A percentile compares a stretch with the other conserved stretches of the same genome.
These are phyloP conservation scores for Cydia strobilella DNA, from an alignment of 1,140 invertebrate species.

Conservation along the genomic window DNA sequence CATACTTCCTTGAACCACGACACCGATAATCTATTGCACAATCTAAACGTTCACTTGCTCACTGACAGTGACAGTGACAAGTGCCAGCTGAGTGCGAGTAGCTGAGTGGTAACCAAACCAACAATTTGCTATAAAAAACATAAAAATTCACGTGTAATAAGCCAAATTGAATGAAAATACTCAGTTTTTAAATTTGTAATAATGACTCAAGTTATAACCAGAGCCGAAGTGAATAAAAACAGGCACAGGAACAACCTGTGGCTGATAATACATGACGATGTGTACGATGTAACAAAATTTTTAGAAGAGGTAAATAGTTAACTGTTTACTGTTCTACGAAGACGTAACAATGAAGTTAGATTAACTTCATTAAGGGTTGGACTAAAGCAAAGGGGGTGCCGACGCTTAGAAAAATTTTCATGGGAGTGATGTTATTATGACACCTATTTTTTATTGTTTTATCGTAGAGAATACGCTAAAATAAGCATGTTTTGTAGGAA, in stretches of 20 bases:
- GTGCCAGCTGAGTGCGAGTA: neutral
- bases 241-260: constrained; percentile 78
- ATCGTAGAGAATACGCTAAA: too few species aligned
- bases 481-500: too few species aligned
- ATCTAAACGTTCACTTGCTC: constrained; percentile 12
- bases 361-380: neutral
- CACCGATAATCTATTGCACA: neutral
- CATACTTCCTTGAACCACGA: neutral
- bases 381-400: too few species aligned
- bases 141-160: constrained; percentile 35
- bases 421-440: too few species aligned
- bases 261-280: constrained; percentile 83
- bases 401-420: too few species aligned
- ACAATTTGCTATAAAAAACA: neutral
- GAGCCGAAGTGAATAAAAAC: constrained; percentile 81
- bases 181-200: constrained; percentile 13
- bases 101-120: neutral
- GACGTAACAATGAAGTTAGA: neutral
- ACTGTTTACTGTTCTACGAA: neutral
- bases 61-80: constrained; percentile 24
- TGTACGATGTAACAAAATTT: constrained; percentile 85
- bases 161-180: constrained; percentile 29
- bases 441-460: too few species aligned
- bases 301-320: constrained; percentile 80
- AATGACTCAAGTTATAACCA: constrained; percentile 68